Evolutionary conservation across 2,113 vertebrate genomes (phyloP).

Genomic region (Leucopternis melanops): DNA sequence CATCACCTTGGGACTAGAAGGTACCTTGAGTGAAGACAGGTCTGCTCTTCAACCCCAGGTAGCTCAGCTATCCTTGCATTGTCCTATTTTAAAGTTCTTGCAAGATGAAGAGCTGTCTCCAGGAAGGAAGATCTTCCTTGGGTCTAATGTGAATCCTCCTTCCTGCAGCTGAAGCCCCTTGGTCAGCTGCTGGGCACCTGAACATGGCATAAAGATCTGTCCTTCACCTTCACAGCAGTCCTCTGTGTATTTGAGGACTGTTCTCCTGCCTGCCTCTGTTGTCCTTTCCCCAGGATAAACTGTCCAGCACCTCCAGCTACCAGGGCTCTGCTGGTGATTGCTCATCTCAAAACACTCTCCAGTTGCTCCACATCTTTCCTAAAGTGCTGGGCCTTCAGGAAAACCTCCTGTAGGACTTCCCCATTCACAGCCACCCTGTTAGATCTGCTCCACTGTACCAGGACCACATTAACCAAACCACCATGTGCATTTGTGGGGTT

Average conservation of each 20-base stretch:
- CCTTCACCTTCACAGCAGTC: not conserved
- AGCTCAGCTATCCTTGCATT: not conserved
- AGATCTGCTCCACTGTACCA: not conserved
- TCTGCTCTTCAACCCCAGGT: not conserved
- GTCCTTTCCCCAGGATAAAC: not conserved
- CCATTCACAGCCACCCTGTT: not conserved
- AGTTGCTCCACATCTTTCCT: not conserved
- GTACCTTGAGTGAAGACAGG: not conserved
- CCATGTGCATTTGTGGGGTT: accelerated
- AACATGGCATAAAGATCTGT: not conserved
- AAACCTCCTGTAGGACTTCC: not conserved
- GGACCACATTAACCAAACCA: not conserved
- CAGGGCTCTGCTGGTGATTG: not conserved
- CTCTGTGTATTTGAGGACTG: not conserved
- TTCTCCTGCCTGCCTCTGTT: not conserved
- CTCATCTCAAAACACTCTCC: not conserved
- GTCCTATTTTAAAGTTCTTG: not conserved
- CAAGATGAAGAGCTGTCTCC: not conserved
- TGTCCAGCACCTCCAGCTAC: not conserved
- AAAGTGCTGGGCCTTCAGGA: not conserved
- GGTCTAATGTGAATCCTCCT: not conserved
- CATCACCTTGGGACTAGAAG: not conserved
- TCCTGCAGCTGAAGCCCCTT: not conserved
- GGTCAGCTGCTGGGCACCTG: not conserved
- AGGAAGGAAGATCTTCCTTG: not conserved